Conservation (phyloP, 1,140 invertebrate species). For the Philopotamus ludificatus region DNA sequence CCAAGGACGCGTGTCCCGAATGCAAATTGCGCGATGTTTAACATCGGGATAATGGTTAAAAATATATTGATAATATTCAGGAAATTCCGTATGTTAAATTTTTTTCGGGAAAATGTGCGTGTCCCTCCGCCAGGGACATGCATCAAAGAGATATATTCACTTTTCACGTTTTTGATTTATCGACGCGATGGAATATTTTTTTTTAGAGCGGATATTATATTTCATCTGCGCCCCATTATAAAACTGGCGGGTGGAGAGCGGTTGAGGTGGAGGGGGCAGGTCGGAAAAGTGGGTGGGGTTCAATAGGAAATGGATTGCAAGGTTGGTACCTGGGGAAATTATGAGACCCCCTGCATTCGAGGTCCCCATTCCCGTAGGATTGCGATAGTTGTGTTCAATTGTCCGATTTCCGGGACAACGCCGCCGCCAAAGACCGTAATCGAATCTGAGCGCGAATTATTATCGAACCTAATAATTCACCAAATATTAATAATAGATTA, state of each 20-base stretch:
- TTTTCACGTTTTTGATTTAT: not conserved
- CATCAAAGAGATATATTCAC: not conserved
- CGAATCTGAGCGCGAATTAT: no score
- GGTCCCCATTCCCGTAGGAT: constrained; percentile 4
- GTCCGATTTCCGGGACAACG: not conserved
- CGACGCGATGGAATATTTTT: not conserved
- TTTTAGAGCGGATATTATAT: not conserved
- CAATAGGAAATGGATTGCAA: constrained; percentile 11
- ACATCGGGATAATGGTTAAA: no score
- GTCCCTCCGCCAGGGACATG: not conserved
- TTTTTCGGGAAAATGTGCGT: no score
- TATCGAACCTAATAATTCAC: no score
- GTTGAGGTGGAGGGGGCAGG: not conserved
- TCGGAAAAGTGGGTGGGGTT: not conserved
- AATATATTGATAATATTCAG: no score
- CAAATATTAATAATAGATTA: no score
- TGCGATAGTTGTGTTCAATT: constrained; percentile 3
- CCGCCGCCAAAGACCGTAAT: no score
- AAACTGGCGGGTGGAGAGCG: not conserved
- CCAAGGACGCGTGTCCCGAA: no score
- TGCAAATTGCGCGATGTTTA: no score
- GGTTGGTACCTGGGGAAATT: constrained; percentile 9
- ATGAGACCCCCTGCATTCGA: not conserved
- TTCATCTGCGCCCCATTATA: not conserved
- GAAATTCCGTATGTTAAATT: no score